phyloP scores from a whole-genome alignment of 2,797 vertebrate genomes.

The Schizopygopsis malacanthus region DNA sequence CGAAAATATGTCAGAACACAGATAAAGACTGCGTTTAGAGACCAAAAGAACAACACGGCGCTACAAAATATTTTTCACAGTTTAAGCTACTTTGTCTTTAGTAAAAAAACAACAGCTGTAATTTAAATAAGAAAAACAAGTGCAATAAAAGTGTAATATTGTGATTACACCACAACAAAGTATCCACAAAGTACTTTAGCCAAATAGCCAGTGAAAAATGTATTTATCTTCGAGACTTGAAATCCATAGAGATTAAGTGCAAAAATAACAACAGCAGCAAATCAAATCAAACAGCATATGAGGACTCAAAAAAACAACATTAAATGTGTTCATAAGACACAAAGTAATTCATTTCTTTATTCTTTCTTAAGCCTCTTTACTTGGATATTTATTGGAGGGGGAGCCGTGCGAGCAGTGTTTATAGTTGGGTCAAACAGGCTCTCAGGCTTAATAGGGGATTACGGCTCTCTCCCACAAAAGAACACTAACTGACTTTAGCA shows the following conservation, averaged over 20 bases:
- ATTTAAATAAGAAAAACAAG: conserved; percentile 50
- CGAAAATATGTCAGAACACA: conserved; percentile 8
- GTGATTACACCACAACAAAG: conserved; percentile 60
- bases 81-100: conserved; percentile 10
- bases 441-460: conserved; percentile 79
- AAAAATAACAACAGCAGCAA: conserved; percentile 80
- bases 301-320: conserved; percentile 77
- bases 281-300: conserved; percentile 80
- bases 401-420: conserved; percentile 69
- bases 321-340: conserved; percentile 76
- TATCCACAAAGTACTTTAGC: conserved; percentile 62
- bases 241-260: conserved; percentile 76
- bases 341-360: conserved; percentile 74
- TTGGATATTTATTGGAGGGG: conserved; percentile 71
- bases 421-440: conserved; percentile 82
- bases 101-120: conserved; percentile 23
- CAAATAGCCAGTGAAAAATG: conserved; percentile 57
- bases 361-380: conserved; percentile 81
- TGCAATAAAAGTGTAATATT: conserved; percentile 67
- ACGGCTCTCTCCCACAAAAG: conserved; percentile 64
- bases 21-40: neutral
- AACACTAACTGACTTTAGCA: conserved; percentile 74
- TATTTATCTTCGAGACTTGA: conserved; percentile 51
- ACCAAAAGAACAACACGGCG: neutral
- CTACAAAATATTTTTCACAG: conserved; percentile 29